A percentile compares a stretch with the other conserved stretches of the same genome.
These are phyloP conservation scores for Choloepus hoffmanni DNA, from an alignment of 2,113 vertebrate species.

Conservation along the genomic window DNA sequence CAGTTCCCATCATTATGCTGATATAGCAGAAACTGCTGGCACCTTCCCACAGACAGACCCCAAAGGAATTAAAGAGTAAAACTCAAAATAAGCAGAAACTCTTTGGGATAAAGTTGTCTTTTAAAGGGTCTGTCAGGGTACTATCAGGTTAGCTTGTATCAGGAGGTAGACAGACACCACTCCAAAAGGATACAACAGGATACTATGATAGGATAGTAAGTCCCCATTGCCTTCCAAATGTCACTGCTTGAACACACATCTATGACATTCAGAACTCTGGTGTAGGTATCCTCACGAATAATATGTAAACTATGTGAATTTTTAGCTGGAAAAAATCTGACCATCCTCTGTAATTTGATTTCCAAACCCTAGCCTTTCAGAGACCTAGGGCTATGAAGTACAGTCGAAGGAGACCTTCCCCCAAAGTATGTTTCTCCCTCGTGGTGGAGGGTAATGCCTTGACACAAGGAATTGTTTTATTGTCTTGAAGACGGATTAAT, in stretches of 20 bases:
- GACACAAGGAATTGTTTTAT: not conserved
- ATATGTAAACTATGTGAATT: not conserved
- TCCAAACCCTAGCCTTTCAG: not conserved
- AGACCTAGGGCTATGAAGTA: not conserved
- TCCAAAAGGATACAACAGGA: not conserved
- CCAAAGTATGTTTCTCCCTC: not conserved
- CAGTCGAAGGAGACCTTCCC: not conserved
- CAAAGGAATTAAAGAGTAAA: not conserved
- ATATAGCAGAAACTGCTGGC: slow-evolving; percentile 13
- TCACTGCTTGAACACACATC: not conserved
- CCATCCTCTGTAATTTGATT: not conserved
- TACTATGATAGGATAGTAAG: not conserved
- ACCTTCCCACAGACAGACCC: not conserved
- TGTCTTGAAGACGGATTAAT: not conserved
- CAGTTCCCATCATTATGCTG: slow-evolving; percentile 2
- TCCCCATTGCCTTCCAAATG: not conserved
- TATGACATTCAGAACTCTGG: not conserved
- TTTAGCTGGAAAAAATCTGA: not conserved
- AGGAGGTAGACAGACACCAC: not conserved
- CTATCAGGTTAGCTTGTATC: not conserved
- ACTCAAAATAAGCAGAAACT: not conserved
- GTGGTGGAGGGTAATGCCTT: not conserved
- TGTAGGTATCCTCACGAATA: not conserved
- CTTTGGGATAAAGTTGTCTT: not conserved
- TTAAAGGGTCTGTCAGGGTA: not conserved